Evolutionary conservation across 2,113 vertebrate genomes (phyloP).

Genomic region (Scomber japonicus): DNA sequence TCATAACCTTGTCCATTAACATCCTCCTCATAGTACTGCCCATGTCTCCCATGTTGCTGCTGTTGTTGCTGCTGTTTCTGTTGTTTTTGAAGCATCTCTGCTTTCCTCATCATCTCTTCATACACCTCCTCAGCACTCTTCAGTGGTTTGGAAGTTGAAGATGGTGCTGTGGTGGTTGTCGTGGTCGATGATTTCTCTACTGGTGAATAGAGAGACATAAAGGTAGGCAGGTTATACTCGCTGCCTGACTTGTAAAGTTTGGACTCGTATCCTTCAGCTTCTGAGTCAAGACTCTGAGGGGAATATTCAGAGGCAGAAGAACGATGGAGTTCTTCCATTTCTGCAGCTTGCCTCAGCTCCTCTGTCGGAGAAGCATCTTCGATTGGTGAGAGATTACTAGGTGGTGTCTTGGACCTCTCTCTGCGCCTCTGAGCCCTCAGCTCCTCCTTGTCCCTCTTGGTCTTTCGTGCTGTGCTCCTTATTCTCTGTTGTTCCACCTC

Average conservation of each 20-base stretch:
- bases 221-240: constrained; percentile 96
- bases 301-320: constrained; percentile 99
- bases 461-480: constrained; percentile 95
- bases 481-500: constrained; percentile 98
- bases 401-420: constrained; percentile 96
- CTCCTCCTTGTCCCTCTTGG: constrained; percentile 97
- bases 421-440: constrained; percentile 95
- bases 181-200: constrained; percentile 88
- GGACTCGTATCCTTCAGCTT: constrained; percentile 93
- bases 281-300: constrained; percentile 93
- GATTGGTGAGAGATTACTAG: constrained; percentile 97
- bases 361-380: constrained; percentile 98
- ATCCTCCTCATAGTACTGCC: constrained; percentile 83
- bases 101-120: constrained; percentile 99
- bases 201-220: constrained; percentile 98
- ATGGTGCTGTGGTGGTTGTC: constrained; percentile 79
- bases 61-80: constrained; percentile 86
- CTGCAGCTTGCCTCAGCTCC: constrained; percentile 95
- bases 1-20: constrained; percentile 88
- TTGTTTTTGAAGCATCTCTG: constrained; percentile 93
- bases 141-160: constrained; percentile 89
- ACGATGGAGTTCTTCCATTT: constrained; percentile 99
- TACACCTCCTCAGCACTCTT: constrained; percentile 98
- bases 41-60: constrained; percentile 81
- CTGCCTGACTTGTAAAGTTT: constrained; percentile 97